Conservation (phyloP, 1,140 invertebrate species). For the Eueides isabella region DNA sequence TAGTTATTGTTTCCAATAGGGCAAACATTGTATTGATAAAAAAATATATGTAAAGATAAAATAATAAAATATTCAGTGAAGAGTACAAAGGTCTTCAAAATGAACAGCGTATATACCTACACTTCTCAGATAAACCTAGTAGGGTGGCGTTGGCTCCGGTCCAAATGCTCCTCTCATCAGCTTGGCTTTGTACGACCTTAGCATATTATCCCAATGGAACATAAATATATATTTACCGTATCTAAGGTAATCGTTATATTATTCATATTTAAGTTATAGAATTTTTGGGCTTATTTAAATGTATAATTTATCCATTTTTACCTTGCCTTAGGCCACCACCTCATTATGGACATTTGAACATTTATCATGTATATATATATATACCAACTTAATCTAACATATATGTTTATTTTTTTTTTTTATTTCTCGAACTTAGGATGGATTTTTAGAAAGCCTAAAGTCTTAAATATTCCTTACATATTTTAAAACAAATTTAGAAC, state of each 20-base stretch:
- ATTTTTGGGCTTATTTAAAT: neutral
- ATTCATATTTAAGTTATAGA: neutral
- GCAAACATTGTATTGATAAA: too few relatives aligned
- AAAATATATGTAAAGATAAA: neutral
- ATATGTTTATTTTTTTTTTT: too few relatives aligned
- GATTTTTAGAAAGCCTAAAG: too few relatives aligned
- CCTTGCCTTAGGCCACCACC: too few relatives aligned
- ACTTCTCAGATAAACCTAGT: constrained; percentile 26
- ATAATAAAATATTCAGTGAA: neutral
- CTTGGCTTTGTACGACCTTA: constrained; percentile 24
- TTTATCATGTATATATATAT: too few relatives aligned
- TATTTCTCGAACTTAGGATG: too few relatives aligned
- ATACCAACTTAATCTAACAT: too few relatives aligned
- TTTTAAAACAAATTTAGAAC: too few relatives aligned
- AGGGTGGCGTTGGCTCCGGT: constrained; percentile 26
- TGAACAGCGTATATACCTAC: constrained; percentile 3
- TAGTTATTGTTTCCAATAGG: neutral
- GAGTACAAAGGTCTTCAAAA: constrained; percentile 6
- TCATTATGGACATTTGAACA: too few relatives aligned
- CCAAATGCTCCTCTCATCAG: constrained; percentile 24
- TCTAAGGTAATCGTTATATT: neutral
- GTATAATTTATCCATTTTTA: neutral
- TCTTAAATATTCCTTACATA: too few relatives aligned
- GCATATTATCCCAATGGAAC: constrained; percentile 14
- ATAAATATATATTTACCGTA: neutral